These are phyloP conservation scores for Anniella stebbinsi DNA, from an alignment of 2,797 vertebrate species.

Conservation along the genomic window DNA sequence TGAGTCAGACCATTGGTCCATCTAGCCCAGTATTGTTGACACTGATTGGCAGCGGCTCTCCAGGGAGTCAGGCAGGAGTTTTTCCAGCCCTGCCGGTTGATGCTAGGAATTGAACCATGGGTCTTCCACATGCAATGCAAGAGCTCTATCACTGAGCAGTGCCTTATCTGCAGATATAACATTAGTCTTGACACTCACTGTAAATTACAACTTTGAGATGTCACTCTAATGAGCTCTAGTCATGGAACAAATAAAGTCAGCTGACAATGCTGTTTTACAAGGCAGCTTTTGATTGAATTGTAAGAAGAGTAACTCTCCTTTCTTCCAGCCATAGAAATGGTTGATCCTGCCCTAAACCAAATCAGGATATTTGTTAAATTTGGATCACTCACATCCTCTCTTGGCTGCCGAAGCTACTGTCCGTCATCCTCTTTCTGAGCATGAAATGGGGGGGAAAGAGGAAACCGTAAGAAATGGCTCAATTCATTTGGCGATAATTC, in stretches of 20 bases:
- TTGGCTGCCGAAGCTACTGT: background rate
- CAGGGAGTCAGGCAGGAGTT: too few relatives aligned
- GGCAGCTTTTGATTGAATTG: conserved; percentile 17
- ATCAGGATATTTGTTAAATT: conserved; percentile 41
- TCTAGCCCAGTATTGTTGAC: too few relatives aligned
- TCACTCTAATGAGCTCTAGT: background rate
- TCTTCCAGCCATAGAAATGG: background rate
- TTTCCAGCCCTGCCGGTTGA: background rate
- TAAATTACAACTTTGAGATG: conserved; percentile 1
- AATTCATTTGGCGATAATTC: background rate
- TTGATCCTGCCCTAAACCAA: conserved; percentile 23
- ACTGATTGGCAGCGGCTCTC: too few relatives aligned
- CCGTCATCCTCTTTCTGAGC: background rate
- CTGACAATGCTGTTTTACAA: background rate
- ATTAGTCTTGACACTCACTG: conserved; percentile 28
- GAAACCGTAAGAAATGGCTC: background rate
- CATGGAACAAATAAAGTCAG: accelerated
- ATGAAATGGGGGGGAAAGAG: background rate
- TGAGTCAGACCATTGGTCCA: background rate
- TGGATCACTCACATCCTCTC: conserved; percentile 3
- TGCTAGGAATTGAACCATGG: too few relatives aligned
- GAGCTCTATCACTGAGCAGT: too few relatives aligned
- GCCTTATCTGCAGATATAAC: background rate
- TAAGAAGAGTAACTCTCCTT: conserved; percentile 13
- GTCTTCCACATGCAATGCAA: too few relatives aligned